Evolutionary conservation across 2,113 vertebrate species (phyloP).

Genomic region (Dasyurus viverrinus): DNA sequence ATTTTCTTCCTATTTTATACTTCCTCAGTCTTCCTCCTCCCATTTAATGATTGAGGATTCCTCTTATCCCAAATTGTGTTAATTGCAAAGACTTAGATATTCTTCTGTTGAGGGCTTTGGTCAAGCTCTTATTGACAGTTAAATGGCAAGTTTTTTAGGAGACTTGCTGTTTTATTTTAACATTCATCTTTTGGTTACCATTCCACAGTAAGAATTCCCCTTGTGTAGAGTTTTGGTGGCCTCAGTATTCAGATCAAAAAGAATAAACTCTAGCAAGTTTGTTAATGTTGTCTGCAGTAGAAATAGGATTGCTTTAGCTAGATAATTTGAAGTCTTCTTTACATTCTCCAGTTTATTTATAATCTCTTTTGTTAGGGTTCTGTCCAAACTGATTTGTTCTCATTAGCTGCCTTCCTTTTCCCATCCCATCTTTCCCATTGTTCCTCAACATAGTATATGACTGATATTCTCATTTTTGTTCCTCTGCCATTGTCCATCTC

Average conservation of each 20-base stretch:
- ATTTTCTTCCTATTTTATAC: neutral
- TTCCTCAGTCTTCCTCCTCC: neutral
- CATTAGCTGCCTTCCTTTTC: neutral
- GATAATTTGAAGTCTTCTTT: neutral
- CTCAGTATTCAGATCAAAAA: neutral
- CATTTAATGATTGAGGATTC: rapidly evolving
- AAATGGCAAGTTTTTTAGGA: neutral
- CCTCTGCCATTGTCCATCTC: neutral
- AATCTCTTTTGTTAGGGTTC: neutral
- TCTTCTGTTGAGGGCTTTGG: neutral
- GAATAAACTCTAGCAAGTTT: neutral
- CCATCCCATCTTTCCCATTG: neutral
- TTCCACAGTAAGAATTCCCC: neutral
- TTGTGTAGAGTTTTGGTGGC: neutral
- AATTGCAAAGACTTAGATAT: neutral
- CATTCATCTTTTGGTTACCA: neutral
- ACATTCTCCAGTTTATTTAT: neutral
- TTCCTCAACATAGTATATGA: neutral
- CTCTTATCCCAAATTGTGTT: neutral
- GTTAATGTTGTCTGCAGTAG: neutral
- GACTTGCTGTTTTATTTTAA: neutral
- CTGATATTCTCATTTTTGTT: neutral
- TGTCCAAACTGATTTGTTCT: neutral
- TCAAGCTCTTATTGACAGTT: neutral
- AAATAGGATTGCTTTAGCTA: neutral